Conservation (phyloP, 2,113 vertebrate genomes). For the Pithys albifrons region DNA sequence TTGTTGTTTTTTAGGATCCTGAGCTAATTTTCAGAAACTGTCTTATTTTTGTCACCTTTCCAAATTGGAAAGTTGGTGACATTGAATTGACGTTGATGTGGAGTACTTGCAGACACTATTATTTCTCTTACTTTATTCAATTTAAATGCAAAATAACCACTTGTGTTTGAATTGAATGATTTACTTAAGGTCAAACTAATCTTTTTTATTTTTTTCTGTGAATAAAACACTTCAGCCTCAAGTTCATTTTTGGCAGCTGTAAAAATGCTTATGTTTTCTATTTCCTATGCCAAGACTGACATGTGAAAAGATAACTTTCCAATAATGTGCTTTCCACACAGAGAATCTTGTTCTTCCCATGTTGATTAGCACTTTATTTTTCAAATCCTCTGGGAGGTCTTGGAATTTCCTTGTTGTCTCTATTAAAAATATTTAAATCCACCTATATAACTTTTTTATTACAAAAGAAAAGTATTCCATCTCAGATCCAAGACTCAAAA, state of each 20-base stretch:
- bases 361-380: neutral
- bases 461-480: neutral
- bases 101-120: neutral
- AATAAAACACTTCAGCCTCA: neutral
- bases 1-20: neutral
- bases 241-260: neutral
- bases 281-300: neutral
- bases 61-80: neutral
- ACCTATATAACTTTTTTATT: neutral
- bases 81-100: neutral
- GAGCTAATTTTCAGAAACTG: neutral
- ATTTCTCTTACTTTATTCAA: neutral
- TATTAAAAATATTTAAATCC: neutral
- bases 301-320: neutral
- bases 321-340: neutral
- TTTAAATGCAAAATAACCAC: neutral
- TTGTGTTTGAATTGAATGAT: neutral
- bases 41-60: neutral
- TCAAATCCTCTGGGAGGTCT: neutral
- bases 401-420: neutral
- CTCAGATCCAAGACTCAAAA: neutral
- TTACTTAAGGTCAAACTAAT: neutral
- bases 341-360: neutral
- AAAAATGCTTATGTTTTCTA: conserved; percentile 7
- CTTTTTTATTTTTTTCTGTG: neutral